Evolutionary conservation across 2,113 vertebrate species (phyloP).

Genomic region (Otis tarda): DNA sequence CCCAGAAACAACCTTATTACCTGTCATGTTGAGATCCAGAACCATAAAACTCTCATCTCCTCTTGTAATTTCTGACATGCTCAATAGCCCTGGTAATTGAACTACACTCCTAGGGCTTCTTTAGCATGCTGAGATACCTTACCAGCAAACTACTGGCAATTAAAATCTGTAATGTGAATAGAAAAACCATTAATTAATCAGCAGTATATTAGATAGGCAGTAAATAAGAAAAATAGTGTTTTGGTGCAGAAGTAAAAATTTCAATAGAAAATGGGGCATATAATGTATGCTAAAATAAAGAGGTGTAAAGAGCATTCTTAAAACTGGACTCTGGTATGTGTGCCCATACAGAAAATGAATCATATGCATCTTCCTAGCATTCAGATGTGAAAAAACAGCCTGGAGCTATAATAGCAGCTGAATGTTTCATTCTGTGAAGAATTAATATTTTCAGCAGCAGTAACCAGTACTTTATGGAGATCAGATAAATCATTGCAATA

Average conservation of each 20-base stretch:
- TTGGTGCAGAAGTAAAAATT: slow-evolving; percentile 58
- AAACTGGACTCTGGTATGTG: slow-evolving; percentile 55
- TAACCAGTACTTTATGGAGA: slow-evolving; percentile 69
- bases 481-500: slow-evolving; percentile 73
- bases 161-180: slow-evolving; percentile 67
- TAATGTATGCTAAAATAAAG: slow-evolving; percentile 52
- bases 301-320: slow-evolving; percentile 44
- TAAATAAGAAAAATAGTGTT: slow-evolving; percentile 36
- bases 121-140: slow-evolving; percentile 50
- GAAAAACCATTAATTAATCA: slow-evolving; percentile 67
- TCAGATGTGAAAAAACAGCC: slow-evolving; percentile 59
- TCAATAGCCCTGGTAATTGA: slow-evolving; percentile 66
- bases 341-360: slow-evolving; percentile 59
- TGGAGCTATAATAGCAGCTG: slow-evolving; percentile 65
- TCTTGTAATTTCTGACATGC: slow-evolving; percentile 46
- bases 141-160: slow-evolving; percentile 67
- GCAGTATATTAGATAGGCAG: slow-evolving; percentile 57
- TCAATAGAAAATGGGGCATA: slow-evolving; percentile 35
- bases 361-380: slow-evolving; percentile 30
- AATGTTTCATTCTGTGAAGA: slow-evolving; percentile 68
- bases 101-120: slow-evolving; percentile 29
- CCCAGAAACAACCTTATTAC: slow-evolving; percentile 64
- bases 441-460: slow-evolving; percentile 71
- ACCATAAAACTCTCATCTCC: slow-evolving; percentile 58
- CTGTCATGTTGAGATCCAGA: slow-evolving; percentile 52